phyloP scores from a whole-genome alignment of 1,140 invertebrate species.

The Lepidurus arcticus region DNA sequence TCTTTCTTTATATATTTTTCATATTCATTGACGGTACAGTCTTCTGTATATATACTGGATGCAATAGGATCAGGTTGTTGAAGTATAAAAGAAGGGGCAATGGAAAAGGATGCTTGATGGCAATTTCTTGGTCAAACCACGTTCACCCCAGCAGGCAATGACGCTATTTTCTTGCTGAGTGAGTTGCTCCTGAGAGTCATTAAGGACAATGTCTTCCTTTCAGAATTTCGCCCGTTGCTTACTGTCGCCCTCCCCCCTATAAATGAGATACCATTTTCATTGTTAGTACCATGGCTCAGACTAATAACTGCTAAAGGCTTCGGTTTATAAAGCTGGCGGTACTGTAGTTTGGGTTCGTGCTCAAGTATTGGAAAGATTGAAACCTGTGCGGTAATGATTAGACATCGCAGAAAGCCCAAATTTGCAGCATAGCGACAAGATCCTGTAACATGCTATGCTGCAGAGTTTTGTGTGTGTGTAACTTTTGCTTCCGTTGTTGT shows the following conservation, averaged over 20 bases:
- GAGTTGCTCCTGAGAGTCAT: neutral
- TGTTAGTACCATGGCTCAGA: neutral
- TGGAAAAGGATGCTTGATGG: no score
- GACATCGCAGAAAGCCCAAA: neutral
- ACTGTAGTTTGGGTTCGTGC: slow-evolving; percentile 6
- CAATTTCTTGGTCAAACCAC: no score
- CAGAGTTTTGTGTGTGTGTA: neutral
- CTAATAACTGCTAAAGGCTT: slow-evolving; percentile 9
- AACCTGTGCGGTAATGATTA: neutral
- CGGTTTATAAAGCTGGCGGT: neutral
- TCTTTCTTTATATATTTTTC: no score
- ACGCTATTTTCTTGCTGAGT: slow-evolving; percentile 16
- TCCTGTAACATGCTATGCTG: neutral
- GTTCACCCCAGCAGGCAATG: neutral
- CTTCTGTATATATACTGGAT: no score
- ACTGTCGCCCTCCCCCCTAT: neutral
- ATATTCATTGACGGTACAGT: no score
- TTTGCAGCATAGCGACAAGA: slow-evolving; percentile 5
- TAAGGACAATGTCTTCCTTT: neutral
- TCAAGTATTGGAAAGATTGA: neutral
- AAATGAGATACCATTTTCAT: neutral
- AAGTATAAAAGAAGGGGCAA: no score
- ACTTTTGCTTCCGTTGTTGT: neutral
- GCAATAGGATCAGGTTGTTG: no score
- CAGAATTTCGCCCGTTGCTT: neutral